Conservation (phyloP, 2,888 invertebrate species). For the Drosophila acutilabella region DNA sequence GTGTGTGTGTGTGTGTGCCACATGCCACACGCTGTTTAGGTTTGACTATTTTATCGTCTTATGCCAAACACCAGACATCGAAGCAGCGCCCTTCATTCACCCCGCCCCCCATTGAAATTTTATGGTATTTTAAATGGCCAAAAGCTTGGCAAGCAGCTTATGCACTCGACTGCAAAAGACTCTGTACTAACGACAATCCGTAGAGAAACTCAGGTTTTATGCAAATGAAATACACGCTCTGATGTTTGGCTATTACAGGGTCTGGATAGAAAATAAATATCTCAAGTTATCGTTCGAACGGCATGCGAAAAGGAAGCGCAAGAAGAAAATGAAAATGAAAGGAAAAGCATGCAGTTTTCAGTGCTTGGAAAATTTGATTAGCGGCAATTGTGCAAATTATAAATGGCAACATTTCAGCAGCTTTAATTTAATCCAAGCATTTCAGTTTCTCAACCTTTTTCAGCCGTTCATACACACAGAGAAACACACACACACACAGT, state of each 20-base stretch:
- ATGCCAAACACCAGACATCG: conserved; percentile 50
- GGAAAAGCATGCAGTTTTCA: conserved; percentile 7
- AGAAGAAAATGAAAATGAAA: neutral
- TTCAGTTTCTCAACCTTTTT: conserved; percentile 67
- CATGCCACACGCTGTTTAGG: conserved; percentile 47
- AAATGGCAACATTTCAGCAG: conserved; percentile 78
- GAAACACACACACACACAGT: conserved; percentile 4
- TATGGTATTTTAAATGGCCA: conserved; percentile 69
- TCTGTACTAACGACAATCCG: neutral
- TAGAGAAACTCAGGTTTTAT: neutral
- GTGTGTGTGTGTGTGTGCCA: neutral
- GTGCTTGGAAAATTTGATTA: conserved; percentile 69
- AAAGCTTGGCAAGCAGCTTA: conserved; percentile 41
- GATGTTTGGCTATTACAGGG: neutral
- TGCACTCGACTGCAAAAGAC: neutral
- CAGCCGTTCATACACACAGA: neutral
- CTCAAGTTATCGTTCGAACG: conserved; percentile 28
- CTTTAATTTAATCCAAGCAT: conserved; percentile 76
- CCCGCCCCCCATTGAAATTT: conserved; percentile 52
- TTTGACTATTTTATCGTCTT: conserved; percentile 66
- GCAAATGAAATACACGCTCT: neutral
- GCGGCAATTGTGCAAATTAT: conserved; percentile 79
- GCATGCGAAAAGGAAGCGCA: neutral
- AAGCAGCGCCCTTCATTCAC: conserved; percentile 5
- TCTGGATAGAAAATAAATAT: conserved; percentile 25